phyloP scores from a whole-genome alignment of 2,113 vertebrate species.

The Ageneiosus marmoratus region DNA sequence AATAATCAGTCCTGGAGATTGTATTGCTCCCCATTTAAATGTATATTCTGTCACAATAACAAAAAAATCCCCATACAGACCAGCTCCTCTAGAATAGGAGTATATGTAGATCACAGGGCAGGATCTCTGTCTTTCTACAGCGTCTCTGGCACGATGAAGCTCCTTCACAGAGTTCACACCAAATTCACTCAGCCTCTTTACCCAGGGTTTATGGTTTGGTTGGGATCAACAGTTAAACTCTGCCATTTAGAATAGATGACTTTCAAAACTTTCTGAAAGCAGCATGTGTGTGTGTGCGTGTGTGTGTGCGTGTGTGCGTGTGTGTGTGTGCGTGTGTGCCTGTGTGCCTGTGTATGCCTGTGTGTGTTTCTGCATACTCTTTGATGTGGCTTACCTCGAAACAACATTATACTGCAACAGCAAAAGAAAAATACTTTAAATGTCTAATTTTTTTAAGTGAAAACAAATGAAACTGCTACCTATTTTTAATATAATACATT shows the following conservation, averaged over 20 bases:
- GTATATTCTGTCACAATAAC: neutral
- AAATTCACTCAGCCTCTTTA: neutral
- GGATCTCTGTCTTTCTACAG: slow-evolving; percentile 5
- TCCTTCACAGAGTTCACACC: neutral
- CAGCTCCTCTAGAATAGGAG: neutral
- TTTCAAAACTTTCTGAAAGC: no score
- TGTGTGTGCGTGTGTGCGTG: no score
- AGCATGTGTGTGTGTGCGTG: no score
- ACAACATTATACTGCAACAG: no score
- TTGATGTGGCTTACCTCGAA: no score
- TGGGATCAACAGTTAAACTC: neutral
- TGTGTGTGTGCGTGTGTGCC: no score
- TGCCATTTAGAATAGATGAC: neutral
- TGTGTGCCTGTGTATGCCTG: no score
- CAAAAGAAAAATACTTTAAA: no score
- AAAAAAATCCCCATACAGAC: slow-evolving; percentile 37
- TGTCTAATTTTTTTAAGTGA: no score
- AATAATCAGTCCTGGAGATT: neutral
- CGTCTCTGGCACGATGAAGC: neutral
- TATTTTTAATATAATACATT: no score
- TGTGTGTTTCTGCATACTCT: no score
- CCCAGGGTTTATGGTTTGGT: neutral
- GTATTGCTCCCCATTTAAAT: neutral
- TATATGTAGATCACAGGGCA: slow-evolving; percentile 1
- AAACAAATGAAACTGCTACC: no score